Base-by-base conservation (phyloP, 1,140 invertebrate species). In the Drosophila pandora region DNA sequence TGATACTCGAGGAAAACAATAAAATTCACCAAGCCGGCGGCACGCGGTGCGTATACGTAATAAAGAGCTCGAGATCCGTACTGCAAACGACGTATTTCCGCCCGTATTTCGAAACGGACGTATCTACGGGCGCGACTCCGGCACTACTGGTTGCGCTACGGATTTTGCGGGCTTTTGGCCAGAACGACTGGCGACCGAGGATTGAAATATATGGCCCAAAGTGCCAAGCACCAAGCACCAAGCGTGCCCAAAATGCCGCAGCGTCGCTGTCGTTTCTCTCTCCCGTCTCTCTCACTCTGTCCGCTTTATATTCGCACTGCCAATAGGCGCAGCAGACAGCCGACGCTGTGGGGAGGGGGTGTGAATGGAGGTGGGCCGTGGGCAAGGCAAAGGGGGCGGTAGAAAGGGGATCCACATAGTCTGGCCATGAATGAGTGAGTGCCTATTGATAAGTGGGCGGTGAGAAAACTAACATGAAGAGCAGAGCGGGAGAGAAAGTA, bases 351-450 rank as follows among this genome's bases (percentile, higher is more conserved):
- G 25, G 5, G 56, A 12, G 8, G 21, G 45, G n/a, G 21, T 41
- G 39, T n/a, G n/a, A 5, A 52, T 10, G 8, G 21, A 41, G n/a
- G 21, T 41, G 39, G 39, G 39, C 39, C 3, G 9, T 37, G 12
- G 34, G 34, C 34, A 37, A 41, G 39, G n/a, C 39, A 50, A n/a
- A 17, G 23, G 13, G 17, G 21, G 25, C 34, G 41, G 25, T 21
- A 22, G 41, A 41, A 22, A 17, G 23, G 45, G 45, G 62, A 43
- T 34, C 47, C 58, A 37, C 34, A 49, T 41, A 70, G 82, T 82
- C 82, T 82, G 76, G 83, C 78, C 65, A 87, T 87, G 82, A 87
- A 87, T 87, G 82, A 87, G 70, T 88, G 70, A 87, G 67, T 87
- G 78, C 60, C 78, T 63, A 81, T 45, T 77, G 70, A 82, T 73